phyloP scores from a whole-genome alignment of 2,888 invertebrate species.

The Carterocephalus palaemon region DNA sequence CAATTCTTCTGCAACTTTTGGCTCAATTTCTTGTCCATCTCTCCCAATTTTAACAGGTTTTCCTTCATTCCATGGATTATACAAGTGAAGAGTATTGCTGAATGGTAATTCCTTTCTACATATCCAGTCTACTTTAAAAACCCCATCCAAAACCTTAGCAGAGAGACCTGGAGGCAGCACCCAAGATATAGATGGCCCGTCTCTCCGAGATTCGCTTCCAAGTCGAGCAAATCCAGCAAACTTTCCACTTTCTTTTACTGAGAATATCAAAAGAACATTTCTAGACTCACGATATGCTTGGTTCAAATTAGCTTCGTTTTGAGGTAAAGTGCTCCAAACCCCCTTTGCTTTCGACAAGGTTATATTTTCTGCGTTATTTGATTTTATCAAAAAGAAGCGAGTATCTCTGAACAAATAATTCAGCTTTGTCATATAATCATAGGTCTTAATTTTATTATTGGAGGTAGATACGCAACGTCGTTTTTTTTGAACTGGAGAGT shows the following conservation, averaged over 20 bases:
- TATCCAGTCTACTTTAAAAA: constrained; percentile 98
- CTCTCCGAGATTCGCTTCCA: constrained; percentile 91
- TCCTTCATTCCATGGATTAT: constrained; percentile 98
- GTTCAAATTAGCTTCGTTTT: constrained; percentile 97
- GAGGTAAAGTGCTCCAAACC: constrained; percentile 98
- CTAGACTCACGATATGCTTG: constrained; percentile 95
- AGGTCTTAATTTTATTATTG: constrained; percentile 80
- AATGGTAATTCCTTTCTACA: constrained; percentile 96
- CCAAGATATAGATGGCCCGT: constrained; percentile 95
- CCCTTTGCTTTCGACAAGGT: constrained; percentile 95
- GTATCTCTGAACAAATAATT: constrained; percentile 97
- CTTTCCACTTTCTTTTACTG: constrained; percentile 98
- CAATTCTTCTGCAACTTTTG: constrained; percentile 95
- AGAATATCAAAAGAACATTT: constrained; percentile 97
- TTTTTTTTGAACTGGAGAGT: constrained; percentile 62
- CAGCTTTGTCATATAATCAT: constrained; percentile 92
- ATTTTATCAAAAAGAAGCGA: constrained; percentile 97
- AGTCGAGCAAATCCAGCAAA: constrained; percentile 96
- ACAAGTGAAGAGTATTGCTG: constrained; percentile 93
- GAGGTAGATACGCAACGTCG: constrained; percentile 53
- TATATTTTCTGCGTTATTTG: constrained; percentile 98
- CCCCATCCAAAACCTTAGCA: constrained; percentile 95
- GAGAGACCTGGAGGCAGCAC: constrained; percentile 95
- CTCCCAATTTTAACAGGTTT: constrained; percentile 99
- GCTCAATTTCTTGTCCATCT: constrained; percentile 99